Evolutionary conservation across 2,888 invertebrate genomes (phyloP).

Genomic region (Limnephilus auricula): DNA sequence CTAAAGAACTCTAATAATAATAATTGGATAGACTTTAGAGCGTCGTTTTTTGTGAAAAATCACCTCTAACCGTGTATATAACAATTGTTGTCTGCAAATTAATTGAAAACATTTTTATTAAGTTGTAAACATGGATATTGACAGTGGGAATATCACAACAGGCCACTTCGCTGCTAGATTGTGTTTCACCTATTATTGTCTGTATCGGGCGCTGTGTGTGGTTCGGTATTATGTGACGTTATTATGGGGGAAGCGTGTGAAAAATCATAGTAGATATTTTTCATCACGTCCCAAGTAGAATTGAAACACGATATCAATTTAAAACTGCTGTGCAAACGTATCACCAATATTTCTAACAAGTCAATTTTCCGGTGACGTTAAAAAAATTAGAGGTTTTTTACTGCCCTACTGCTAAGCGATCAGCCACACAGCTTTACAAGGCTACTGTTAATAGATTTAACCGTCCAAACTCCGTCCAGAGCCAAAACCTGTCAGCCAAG

Average conservation of each 20-base stretch:
- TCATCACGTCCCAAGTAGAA: background rate
- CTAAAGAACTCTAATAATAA: background rate
- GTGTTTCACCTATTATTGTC: background rate
- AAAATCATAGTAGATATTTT: background rate
- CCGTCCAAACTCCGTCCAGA: background rate
- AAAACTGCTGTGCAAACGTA: background rate
- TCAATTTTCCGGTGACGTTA: background rate
- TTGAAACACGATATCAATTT: background rate
- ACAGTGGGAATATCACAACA: constrained; percentile 2
- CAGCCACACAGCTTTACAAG: constrained; percentile 2
- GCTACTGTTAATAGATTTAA: constrained; percentile 28
- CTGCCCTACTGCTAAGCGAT: background rate
- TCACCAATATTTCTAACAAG: background rate
- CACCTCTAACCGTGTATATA: background rate
- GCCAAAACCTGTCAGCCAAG: constrained; percentile 14
- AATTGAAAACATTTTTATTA: background rate
- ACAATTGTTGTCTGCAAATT: background rate
- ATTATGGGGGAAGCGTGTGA: background rate
- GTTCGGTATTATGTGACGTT: background rate
- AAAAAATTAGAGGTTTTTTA: background rate
- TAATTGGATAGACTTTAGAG: too few species aligned
- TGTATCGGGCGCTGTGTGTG: background rate
- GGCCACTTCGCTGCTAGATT: background rate
- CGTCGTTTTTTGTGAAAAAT: too few species aligned
- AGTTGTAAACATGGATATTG: background rate